A percentile compares a stretch with the other conserved stretches of the same genome.
phyloP scores from a whole-genome alignment of 2,113 vertebrate species.

The Catharus bicknelli region DNA sequence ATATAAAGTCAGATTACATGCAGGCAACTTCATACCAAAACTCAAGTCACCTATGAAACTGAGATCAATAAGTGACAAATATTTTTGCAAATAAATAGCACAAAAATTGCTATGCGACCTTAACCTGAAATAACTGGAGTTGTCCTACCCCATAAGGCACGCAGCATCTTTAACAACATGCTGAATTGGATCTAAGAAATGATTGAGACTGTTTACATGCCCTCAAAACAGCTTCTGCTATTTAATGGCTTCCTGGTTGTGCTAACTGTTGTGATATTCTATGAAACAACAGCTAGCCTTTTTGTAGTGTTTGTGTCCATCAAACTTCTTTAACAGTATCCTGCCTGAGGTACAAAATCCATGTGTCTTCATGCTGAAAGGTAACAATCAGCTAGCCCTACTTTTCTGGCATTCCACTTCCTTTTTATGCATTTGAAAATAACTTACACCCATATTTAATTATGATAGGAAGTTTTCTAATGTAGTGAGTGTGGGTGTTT shows the following conservation, averaged over 20 bases:
- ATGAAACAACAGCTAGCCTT: neutral
- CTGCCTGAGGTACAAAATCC: neutral
- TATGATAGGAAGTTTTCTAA: neutral
- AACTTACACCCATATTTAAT: neutral
- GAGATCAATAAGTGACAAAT: neutral
- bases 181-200: neutral
- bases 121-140: neutral
- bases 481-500: accelerated
- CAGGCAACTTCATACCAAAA: neutral
- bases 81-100: neutral
- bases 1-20: neutral
- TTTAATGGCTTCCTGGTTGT: neutral
- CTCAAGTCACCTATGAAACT: neutral
- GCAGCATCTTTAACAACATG: neutral
- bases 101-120: neutral
- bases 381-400: neutral
- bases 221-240: neutral
- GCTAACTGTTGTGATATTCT: neutral
- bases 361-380: neutral
- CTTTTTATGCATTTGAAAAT: neutral
- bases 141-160: neutral
- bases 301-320: neutral
- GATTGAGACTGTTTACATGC: neutral
- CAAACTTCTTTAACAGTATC: neutral
- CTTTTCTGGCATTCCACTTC: neutral